Evolutionary conservation across 2,888 invertebrate species (phyloP), one percentile per base, ranked within the genome.

Genomic region (Andrena chrysosceles): DNA sequence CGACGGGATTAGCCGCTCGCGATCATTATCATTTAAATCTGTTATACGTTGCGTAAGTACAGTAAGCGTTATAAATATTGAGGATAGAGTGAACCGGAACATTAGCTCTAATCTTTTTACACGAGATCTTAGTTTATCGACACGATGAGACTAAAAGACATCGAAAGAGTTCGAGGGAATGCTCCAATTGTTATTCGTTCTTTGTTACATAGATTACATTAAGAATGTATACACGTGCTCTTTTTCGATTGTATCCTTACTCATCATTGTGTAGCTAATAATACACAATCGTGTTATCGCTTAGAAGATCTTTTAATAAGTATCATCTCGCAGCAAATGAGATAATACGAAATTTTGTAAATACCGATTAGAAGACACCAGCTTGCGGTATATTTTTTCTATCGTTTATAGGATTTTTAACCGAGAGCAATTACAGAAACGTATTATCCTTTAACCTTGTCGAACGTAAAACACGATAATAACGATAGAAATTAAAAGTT

Each of bases 81-180:
- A 78, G 60, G 16, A 72, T 83, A 83, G 75, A 64, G 60, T 80
- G 84, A 81, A 60, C 76, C 84, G 75, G 60, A 87, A 78, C 85
- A 77, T 56, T 90, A 90, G 88, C 64, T 70, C 33, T 86, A 86
- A 76, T 83, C 84, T 89, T 91, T 91, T 89, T 88, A 90, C 88
- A 85, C 83, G 75, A 78, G 83, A 84, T 81, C 74, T 80, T 80
- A 84, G 72, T 64, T 77, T 56, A 68, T n/a, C 48, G 7, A 77
- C 66, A 16, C 26, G 13, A 59, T 69, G 52, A 70, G 48, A 63
- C 29, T 56, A 33, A 56, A 35, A 31, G 31, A 23, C n/a, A 42
- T 42, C 56, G 35, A 42, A 70, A 67, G 2, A 8, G 63, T 62
- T 75, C 35, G 31, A 3, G n/a, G 52, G n/a, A 68, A 62, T n/a